These are phyloP conservation scores for Coelogynopora nodosa DNA, from an alignment of 2,888 invertebrate species.

Conservation along the genomic window DNA sequence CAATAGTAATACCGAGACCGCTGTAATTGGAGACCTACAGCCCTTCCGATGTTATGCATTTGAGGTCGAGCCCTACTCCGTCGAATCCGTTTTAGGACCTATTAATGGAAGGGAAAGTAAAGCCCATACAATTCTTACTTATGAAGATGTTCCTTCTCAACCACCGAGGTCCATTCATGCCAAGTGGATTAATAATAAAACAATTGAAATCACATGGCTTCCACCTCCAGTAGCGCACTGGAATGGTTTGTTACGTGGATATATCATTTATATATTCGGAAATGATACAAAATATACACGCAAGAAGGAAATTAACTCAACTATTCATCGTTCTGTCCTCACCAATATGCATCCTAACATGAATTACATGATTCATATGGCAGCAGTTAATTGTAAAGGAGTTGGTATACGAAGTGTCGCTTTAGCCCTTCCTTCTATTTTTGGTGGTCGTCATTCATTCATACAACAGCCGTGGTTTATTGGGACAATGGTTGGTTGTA, in stretches of 20 bases:
- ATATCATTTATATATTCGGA: constrained; percentile 8
- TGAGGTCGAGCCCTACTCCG: constrained; percentile 34
- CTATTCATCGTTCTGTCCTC: not conserved
- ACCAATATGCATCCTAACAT: not conserved
- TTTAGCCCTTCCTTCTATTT: not conserved
- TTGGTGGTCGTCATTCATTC: not conserved
- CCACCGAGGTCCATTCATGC: constrained; percentile 26
- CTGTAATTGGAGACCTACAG: not conserved
- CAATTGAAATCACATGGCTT: not conserved
- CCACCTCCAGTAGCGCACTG: not conserved
- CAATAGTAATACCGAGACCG: not conserved
- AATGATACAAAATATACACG: constrained; percentile 8
- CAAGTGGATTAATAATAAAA: constrained; percentile 26
- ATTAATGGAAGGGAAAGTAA: constrained; percentile 35
- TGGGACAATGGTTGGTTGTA: not conserved
- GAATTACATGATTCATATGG: constrained; percentile 24
- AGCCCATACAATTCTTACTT: constrained; percentile 14
- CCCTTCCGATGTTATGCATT: constrained; percentile 38
- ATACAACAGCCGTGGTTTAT: constrained; percentile 35
- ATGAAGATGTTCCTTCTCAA: constrained; percentile 22
- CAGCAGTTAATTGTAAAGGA: constrained; percentile 33
- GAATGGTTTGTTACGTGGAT: constrained; percentile 35
- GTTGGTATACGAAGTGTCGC: constrained; percentile 22
- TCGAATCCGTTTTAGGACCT: not conserved
- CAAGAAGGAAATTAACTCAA: not conserved